phyloP scores from a whole-genome alignment of 92 coral and sea anemone genomes.

The Phenganax stokvisi region DNA sequence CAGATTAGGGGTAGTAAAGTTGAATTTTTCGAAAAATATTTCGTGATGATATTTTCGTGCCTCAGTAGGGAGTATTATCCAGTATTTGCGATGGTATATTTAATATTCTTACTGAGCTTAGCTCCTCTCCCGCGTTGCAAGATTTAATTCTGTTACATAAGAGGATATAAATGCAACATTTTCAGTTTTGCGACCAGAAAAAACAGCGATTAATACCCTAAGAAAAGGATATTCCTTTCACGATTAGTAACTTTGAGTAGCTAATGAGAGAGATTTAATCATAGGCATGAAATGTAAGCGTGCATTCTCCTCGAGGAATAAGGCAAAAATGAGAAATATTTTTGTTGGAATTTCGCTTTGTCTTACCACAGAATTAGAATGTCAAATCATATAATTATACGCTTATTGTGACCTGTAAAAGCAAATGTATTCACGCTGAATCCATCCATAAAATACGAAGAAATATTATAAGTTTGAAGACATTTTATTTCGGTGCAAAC shows the following conservation, averaged over 20 bases:
- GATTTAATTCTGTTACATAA: conserved; percentile 1
- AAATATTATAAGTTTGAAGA: background rate
- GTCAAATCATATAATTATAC: background rate
- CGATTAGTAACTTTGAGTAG: background rate
- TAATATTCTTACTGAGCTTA: conserved; percentile 18
- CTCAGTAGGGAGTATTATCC: conserved; percentile 19
- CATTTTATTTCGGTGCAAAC: background rate
- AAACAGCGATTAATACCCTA: background rate
- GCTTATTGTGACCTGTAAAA: too few relatives aligned
- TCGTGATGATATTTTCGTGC: background rate
- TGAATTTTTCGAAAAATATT: background rate
- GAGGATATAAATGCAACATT: conserved; percentile 10
- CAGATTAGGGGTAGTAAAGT: background rate
- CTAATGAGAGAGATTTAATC: background rate
- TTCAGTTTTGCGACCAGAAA: background rate
- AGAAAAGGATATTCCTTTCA: background rate
- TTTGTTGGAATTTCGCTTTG: background rate
- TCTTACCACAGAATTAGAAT: background rate
- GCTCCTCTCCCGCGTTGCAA: background rate
- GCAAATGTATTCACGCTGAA: too few relatives aligned
- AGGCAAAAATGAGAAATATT: conserved; percentile 5
- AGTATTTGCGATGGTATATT: background rate
- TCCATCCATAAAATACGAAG: background rate
- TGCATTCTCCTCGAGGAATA: background rate
- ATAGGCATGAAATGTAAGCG: background rate